Conservation (phyloP, 2,113 vertebrate genomes). For the Athene cunicularia region DNA sequence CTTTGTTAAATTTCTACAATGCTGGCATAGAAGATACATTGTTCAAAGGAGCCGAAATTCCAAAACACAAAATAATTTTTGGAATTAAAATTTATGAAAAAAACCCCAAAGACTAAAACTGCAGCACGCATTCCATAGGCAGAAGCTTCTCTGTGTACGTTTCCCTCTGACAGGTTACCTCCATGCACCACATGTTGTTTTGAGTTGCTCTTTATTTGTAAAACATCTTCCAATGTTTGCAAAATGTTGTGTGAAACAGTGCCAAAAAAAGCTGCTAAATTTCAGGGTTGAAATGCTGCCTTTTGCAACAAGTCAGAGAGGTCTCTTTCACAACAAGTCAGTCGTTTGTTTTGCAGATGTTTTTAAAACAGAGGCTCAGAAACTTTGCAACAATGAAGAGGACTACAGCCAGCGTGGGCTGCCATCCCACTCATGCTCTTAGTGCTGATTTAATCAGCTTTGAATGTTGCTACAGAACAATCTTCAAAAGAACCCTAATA, state of each 20-base stretch:
- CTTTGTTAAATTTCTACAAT: neutral
- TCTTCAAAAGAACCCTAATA: neutral
- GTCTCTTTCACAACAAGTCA: neutral
- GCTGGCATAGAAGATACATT: neutral
- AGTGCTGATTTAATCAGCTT: neutral
- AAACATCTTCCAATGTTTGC: neutral
- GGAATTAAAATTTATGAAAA: neutral
- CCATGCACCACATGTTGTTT: accelerated
- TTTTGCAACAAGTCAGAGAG: neutral
- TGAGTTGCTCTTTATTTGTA: neutral
- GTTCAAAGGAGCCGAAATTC: neutral
- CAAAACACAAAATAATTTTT: neutral
- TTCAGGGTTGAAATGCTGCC: neutral
- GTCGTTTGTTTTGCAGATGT: neutral
- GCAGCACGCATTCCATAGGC: neutral
- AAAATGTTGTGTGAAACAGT: neutral
- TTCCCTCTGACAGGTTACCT: neutral
- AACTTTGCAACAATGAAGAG: accelerated
- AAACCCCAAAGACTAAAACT: neutral
- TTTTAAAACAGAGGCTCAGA: neutral
- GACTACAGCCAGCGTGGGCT: neutral
- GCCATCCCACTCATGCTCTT: accelerated
- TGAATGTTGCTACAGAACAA: neutral
- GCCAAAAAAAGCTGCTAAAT: neutral
- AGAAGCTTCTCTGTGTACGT: neutral